Evolutionary conservation across 1,140 invertebrate species (phyloP), one percentile per base, ranked within the genome.

Genomic region (Leucophenga varia): DNA sequence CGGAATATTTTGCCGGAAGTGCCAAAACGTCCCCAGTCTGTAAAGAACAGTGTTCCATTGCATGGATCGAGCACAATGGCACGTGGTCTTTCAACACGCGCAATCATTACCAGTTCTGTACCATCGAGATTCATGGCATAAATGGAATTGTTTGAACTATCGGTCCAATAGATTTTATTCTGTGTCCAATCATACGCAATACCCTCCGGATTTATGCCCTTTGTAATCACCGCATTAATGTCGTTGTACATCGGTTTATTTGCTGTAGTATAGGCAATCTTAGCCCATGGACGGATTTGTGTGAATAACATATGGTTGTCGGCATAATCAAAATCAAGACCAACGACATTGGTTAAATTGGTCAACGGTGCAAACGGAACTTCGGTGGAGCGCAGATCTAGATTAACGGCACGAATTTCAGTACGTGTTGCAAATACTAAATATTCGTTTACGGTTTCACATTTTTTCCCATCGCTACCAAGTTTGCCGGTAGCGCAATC

Each of bases 41-140:
- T 96, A 74, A 87, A 97, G 63, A 91, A 97, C 2, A 97, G 73
- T 0, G 87, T 89, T 4, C 95, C 95, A 65, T 92, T 91, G 76
- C 97, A 99, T 2, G 97, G 97, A 80, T 99, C 93, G 1, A 99
- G 82, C 0, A 96, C 95, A 50, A 99, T 93, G 2, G 95, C 95
- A 64, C 95, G 80, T 0, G 95, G 95, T 54, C 94, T 79, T 61
- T 97, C 91, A 0, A 97, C 95, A 61, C 88, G 79, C 2, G 91
- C 88, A 47, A 98, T 96, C 85, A 95, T 96, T 0, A 98, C 89
- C 25, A 97, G 79, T 61, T 96, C 87, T 1, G 86, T 79, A 8
- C 93, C 90, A 64, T 93, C 88, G 4, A 93, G 78, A 68, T 98
- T 94, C 87, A 97, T 95, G 0, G 94, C 91, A 60, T 95, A 97